Conservation (phyloP, 2,113 vertebrate genomes). For the Petrocephalus zakoni region DNA sequence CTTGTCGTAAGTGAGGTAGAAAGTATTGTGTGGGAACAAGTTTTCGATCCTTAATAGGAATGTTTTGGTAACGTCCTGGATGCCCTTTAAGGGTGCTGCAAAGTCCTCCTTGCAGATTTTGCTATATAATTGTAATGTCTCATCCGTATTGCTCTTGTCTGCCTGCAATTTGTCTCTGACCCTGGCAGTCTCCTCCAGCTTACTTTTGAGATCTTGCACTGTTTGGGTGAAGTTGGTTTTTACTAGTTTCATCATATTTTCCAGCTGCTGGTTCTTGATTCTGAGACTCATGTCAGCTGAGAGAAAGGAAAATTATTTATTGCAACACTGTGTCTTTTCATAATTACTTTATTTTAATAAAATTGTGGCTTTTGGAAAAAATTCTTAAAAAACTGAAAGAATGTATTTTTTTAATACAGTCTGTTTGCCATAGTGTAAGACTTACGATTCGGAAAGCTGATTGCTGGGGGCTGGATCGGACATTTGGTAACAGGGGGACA, state of each 20-base stretch:
- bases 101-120: slow-evolving; percentile 55
- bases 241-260: slow-evolving; percentile 36
- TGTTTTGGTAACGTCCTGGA: slow-evolving; percentile 52
- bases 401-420: background rate
- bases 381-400: background rate
- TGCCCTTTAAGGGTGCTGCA: slow-evolving; percentile 40
- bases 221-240: slow-evolving; percentile 56
- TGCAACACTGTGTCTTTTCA: background rate
- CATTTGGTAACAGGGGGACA: background rate
- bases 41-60: slow-evolving; percentile 56
- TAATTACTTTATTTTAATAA: background rate
- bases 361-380: background rate
- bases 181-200: slow-evolving; percentile 41
- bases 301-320: background rate
- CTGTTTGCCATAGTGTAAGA: background rate
- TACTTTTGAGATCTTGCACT: slow-evolving; percentile 24
- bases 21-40: slow-evolving; percentile 46
- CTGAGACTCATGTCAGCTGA: slow-evolving; percentile 13
- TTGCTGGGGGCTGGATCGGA: background rate
- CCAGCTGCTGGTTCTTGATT: slow-evolving; percentile 25
- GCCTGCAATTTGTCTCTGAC: slow-evolving; percentile 49
- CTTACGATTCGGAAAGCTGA: background rate
- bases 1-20: slow-evolving; percentile 58
- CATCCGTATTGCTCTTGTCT: slow-evolving; percentile 42
- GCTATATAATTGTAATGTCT: slow-evolving; percentile 34